Evolutionary conservation across 2,797 vertebrate species (phyloP).

Genomic region (Platyrinchus mystaceus): DNA sequence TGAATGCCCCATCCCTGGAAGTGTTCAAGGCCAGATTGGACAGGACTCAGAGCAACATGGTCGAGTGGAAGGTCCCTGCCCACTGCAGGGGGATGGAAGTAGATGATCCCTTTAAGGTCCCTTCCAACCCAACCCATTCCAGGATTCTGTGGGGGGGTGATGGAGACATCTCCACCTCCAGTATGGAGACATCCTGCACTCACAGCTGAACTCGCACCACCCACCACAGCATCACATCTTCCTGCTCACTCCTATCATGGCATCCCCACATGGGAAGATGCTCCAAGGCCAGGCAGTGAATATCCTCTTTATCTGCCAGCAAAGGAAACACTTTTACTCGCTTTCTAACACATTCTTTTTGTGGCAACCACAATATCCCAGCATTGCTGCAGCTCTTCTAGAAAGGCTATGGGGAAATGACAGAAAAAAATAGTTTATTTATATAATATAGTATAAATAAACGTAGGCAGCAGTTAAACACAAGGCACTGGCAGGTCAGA

Average conservation of each 20-base stretch:
- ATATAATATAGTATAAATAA: neutral
- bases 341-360: neutral
- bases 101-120: neutral
- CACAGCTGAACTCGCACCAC: neutral
- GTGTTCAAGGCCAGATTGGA: neutral
- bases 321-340: neutral
- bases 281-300: neutral
- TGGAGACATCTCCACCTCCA: neutral
- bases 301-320: conserved; percentile 15
- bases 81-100: neutral
- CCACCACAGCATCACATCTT: neutral
- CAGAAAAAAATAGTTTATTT: neutral
- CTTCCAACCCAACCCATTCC: neutral
- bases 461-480: neutral
- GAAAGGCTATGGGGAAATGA: neutral
- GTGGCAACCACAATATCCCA: neutral
- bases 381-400: fast-evolving
- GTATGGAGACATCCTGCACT: fast-evolving
- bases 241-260: neutral
- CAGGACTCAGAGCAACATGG: neutral
- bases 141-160: neutral
- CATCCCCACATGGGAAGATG: neutral
- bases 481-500: neutral
- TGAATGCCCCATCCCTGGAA: neutral
- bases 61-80: neutral